phyloP scores from a whole-genome alignment of 2,113 vertebrate species.

The Salvelinus fontinalis region DNA sequence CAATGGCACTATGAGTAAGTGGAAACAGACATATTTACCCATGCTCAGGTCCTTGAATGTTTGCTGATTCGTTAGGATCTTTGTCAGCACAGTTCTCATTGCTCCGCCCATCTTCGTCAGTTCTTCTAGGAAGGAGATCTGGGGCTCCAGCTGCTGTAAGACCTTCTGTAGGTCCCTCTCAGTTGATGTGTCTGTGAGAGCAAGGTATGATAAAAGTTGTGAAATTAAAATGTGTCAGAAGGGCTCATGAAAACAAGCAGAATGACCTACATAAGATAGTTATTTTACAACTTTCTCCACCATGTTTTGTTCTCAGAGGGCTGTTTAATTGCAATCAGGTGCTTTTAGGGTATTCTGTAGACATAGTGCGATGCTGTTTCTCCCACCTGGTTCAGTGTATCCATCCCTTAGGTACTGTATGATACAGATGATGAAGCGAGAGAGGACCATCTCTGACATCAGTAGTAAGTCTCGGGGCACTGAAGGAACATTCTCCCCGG shows the following conservation, averaged over 20 bases:
- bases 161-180: constrained; percentile 95
- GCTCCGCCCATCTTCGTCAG: constrained; percentile 99
- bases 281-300: neutral
- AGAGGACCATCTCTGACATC: constrained; percentile 98
- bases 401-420: constrained; percentile 97
- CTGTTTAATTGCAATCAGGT: neutral
- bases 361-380: neutral
- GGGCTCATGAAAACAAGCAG: neutral
- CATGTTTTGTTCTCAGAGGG: neutral
- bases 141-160: constrained; percentile 92
- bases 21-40: constrained; percentile 72
- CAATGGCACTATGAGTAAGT: too few relatives aligned
- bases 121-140: constrained; percentile 97
- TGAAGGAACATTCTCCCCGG: constrained; percentile 88
- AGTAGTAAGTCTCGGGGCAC: constrained; percentile 92
- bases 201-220: constrained; percentile 43
- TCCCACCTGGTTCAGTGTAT: constrained; percentile 91
- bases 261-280: neutral
- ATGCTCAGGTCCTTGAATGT: constrained; percentile 94
- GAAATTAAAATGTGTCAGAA: neutral
- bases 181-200: constrained; percentile 78
- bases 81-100: constrained; percentile 96
- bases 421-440: constrained; percentile 93
- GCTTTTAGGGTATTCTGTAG: neutral
- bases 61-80: constrained; percentile 96